Base-by-base conservation (phyloP, 2,888 invertebrate genomes). In the Neoascia interrupta region DNA sequence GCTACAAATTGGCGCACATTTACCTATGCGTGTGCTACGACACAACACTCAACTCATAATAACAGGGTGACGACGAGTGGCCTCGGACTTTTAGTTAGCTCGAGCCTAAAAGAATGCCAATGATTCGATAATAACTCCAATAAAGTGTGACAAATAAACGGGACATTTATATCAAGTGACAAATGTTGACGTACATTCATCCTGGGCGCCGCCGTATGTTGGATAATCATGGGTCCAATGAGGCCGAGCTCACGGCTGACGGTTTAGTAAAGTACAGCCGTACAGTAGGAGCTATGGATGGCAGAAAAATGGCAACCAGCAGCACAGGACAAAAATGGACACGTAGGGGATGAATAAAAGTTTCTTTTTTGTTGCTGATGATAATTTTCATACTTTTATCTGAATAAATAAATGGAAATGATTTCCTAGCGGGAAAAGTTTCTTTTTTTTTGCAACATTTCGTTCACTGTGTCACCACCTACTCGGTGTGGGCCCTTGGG, bases 71-170 rank as follows among this genome's bases (percentile, higher is more conserved):
- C 26, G 39, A 19, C 36, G 18, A 10, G 49, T 41, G 16, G 6
- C 6, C 8, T 23, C 15, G 51, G 53, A 10, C 60, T 64, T 64
- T 66, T 61, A 41, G 60, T 60, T 66, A 66, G 53, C 60, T 21
- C 23, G 13, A 54, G 15, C 41, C 60, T 11, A 34, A 45, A 66
- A 53, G 66, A 66, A 61, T 54, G 66, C 73, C 79, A 66, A 72
- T 73, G 60, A 58, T 60, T 73, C 61, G 56, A 72, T 73, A 79
- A 79, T 79, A 79, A 79, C 76, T 72, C 54, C 64, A 72, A 79
- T 72, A 72, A 79, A 79, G 41, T 79, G 72, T 72, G 72, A 79
- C 76, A 72, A 61, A 79, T 79, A 73, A 73, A 73, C 66, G 61
- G 15, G 13, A 56, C 66, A 79, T 79, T 79, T 68, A 68, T 73